Evolutionary conservation across 2,113 vertebrate species (phyloP), one percentile per base, ranked within the genome.

Genomic region (Motacilla tschutschensis): DNA sequence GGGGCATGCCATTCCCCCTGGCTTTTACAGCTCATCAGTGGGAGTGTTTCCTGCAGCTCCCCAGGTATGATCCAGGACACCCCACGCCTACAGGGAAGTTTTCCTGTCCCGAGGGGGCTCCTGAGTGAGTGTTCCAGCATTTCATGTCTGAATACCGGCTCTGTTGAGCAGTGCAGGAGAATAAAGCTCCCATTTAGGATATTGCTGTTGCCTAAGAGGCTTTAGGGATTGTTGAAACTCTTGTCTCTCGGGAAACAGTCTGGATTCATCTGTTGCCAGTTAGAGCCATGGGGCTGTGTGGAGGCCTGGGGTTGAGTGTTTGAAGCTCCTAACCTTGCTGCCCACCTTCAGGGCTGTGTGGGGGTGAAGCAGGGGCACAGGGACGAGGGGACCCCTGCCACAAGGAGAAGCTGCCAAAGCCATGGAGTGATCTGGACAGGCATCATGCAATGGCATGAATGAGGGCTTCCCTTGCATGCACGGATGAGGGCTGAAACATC

Each of bases 201-300:
- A 90, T 93, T 93, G 81, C 84, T 93, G 75, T 62, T 85, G 79
- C 74, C 76, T 95, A 94, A 95, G 94, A 95, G 82, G 90, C 90
- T 93, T 94, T 93, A 91, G 64, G 82, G 92, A 88, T 95, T 94
- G 87, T 88, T 90, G 88, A 90, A 94, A 90, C 87, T 70, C 90
- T 80, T 54, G 79, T 87, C 67, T 92, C 88, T 90, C 64, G 10
- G 94, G 90, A 91, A 94, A 71, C 29, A 87, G 72, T 77, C 88
- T 87, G 76, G 76, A 75, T 89, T 87, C 82, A 85, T 93, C 87
- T 85, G 91, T 67, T 92, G 92, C 90, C 71, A 82, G 10, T 88
- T 89, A 93, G 71, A 93, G 74, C 53, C 67, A 66, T 0, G 24
- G 78, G 59, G 59, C 40, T 87, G 41, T 3, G 1, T 0, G 0